Conservation (phyloP, 2,797 vertebrate species). For the Poeciliopsis presidionis region DNA sequence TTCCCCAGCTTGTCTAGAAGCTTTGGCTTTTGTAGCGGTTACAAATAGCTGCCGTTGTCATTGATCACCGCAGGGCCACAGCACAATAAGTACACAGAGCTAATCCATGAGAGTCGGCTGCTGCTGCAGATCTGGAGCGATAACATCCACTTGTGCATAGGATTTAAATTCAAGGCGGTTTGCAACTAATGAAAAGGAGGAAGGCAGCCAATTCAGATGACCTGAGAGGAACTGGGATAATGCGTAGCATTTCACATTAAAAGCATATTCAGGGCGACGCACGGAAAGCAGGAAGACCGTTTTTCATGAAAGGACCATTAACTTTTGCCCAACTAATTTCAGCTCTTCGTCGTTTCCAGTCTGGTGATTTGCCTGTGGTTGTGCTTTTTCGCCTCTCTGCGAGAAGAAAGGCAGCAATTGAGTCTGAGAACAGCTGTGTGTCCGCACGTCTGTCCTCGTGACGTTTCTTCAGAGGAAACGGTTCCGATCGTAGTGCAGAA, state of each 20-base stretch:
- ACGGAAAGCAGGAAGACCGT: conserved; percentile 6
- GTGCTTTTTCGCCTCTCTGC: conserved; percentile 34
- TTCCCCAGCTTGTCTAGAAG: conserved; percentile 62
- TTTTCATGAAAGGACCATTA: conserved; percentile 50
- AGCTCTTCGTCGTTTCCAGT: conserved; percentile 37
- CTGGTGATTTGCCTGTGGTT: conserved; percentile 40
- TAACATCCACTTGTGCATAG: conserved; percentile 46
- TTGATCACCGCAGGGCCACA: conserved; percentile 56
- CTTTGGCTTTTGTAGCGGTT: conserved; percentile 64
- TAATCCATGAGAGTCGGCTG: conserved; percentile 58
- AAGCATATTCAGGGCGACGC: conserved; percentile 19
- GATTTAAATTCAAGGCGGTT: conserved; percentile 57
- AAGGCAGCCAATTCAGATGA: conserved; percentile 37
- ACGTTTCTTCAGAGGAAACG: conserved; percentile 38
- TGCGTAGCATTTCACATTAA: conserved; percentile 33
- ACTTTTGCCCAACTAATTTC: conserved; percentile 57
- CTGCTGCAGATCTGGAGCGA: conserved; percentile 58
- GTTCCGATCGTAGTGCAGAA: conserved; percentile 38
- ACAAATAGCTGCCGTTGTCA: conserved; percentile 71
- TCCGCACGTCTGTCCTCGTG: conserved; percentile 2
- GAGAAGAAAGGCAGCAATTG: conserved; percentile 22
- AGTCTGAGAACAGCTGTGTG: conserved; percentile 5
- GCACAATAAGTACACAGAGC: conserved; percentile 54
- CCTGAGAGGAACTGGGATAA: conserved; percentile 46
- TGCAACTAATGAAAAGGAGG: conserved; percentile 63